Percentiles rank a stretch among this genome's conserved stretches.
phyloP scores from a whole-genome alignment of 1,140 invertebrate species.

The Bombyx mandarina region DNA sequence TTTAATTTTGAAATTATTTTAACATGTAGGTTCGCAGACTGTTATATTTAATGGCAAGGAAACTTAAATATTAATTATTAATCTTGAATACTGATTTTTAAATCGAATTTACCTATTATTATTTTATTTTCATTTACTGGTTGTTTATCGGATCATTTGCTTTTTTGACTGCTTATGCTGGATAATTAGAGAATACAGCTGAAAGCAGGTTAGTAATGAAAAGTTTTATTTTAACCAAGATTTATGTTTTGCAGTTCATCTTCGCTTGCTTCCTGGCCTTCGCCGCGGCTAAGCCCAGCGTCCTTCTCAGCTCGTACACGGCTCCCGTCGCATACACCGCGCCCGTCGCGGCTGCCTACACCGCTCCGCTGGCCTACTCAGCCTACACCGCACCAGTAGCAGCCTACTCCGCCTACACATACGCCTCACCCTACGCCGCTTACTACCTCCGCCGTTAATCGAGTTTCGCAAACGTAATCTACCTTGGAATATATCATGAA shows the following conservation, averaged over 20 bases:
- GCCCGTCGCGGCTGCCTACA: conserved; percentile 45
- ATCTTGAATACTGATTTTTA: no score
- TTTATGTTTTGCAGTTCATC: conserved; percentile 60
- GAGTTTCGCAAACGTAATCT: no score
- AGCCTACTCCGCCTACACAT: conserved; percentile 43
- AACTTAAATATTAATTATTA: no score
- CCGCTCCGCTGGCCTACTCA: conserved; percentile 29
- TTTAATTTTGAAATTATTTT: neutral
- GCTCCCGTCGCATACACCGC: conserved; percentile 42
- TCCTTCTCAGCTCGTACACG: conserved; percentile 26
- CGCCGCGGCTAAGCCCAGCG: conserved; percentile 54
- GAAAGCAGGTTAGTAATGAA: neutral
- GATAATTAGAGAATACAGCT: neutral
- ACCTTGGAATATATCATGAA: no score
- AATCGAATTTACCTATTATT: no score
- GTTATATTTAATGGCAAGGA: no score
- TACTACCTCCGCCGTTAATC: conserved; percentile 26
- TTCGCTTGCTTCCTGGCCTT: conserved; percentile 60
- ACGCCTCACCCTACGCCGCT: conserved; percentile 42
- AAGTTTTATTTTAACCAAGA: conserved; percentile 1
- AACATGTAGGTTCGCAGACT: no score
- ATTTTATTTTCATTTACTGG: no score
- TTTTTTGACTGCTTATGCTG: no score
- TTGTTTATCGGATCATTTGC: no score
- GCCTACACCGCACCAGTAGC: conserved; percentile 49